Evolutionary conservation across 1,140 invertebrate genomes (phyloP).

Genomic region (Phymorhynchus buccinoides): DNA sequence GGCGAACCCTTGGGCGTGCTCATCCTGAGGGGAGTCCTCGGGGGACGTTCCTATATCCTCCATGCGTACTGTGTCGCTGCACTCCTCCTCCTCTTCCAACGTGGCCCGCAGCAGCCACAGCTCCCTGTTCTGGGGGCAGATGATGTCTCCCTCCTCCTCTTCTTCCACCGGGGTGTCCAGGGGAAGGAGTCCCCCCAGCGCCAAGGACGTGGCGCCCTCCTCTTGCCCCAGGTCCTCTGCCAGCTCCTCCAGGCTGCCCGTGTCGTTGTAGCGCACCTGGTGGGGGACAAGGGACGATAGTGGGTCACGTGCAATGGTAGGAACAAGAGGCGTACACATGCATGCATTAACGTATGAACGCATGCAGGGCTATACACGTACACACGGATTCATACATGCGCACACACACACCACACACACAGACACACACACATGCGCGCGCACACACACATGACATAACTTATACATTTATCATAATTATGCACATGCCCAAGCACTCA

Average conservation of each 20-base stretch:
- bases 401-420: no score
- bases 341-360: no score
- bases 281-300: no score
- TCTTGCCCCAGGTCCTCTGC: conserved; percentile 61
- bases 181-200: conserved; percentile 10
- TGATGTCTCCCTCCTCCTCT: conserved; percentile 69
- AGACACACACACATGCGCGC: no score
- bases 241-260: conserved; percentile 76
- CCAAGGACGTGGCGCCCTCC: conserved; percentile 7
- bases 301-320: not conserved
- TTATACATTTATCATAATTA: no score
- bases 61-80: conserved; percentile 70
- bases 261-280: conserved; percentile 76
- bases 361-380: no score
- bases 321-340: no score
- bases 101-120: conserved; percentile 76
- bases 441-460: no score
- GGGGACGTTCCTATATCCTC: conserved; percentile 68
- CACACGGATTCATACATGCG: no score
- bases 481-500: no score
- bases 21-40: conserved; percentile 67
- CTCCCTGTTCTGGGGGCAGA: conserved; percentile 72
- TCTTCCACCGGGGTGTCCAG: conserved; percentile 44
- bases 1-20: conserved; percentile 57
- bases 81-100: conserved; percentile 75